These are phyloP conservation scores for Perognathus longimembris DNA, from an alignment of 2,113 vertebrate species.

Conservation along the genomic window DNA sequence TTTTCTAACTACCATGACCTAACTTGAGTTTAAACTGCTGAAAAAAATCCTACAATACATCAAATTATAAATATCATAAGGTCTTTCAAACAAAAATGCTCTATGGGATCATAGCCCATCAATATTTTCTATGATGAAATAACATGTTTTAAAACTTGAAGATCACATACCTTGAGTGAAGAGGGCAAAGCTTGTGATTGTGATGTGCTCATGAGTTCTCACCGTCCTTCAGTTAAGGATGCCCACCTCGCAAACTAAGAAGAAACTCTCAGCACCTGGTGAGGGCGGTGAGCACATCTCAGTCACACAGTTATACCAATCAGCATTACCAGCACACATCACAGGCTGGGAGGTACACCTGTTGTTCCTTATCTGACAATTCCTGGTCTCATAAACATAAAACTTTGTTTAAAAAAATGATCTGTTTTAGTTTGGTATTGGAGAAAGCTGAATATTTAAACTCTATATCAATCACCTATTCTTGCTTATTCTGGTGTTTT, in stretches of 20 bases:
- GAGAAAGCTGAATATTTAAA: conserved; percentile 35
- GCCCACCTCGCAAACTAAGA: conserved; percentile 56
- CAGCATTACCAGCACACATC: conserved; percentile 48
- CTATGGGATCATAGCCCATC: conserved; percentile 68
- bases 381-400: background rate
- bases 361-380: background rate
- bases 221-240: conserved; percentile 67
- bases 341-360: conserved; percentile 6
- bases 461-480: background rate
- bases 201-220: conserved; percentile 77
- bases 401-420: background rate
- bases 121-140: conserved; percentile 72
- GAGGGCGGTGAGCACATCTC: conserved; percentile 70
- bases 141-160: conserved; percentile 69
- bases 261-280: conserved; percentile 68
- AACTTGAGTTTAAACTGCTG: conserved; percentile 57
- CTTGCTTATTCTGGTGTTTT: background rate
- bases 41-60: conserved; percentile 75
- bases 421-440: background rate
- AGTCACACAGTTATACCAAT: conserved; percentile 61
- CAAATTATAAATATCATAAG: conserved; percentile 75
- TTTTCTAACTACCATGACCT: background rate
- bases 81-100: conserved; percentile 74
- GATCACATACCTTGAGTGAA: conserved; percentile 65
- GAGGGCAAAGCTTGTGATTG: conserved; percentile 79